Base-by-base conservation (phyloP, 2,888 invertebrate species). In the Watsonalla cultraria region DNA sequence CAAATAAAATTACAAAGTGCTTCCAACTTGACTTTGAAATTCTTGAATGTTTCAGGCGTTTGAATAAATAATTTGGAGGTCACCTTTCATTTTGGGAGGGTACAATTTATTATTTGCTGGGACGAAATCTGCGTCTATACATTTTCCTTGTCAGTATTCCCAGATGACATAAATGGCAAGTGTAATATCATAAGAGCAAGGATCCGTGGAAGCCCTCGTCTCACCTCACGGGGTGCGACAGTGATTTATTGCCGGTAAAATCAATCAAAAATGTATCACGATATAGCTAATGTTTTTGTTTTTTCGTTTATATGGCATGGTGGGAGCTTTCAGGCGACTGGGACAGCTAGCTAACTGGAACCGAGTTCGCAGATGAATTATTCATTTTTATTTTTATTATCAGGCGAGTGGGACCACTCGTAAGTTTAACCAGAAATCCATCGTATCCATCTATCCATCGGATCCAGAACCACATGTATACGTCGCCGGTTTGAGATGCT, bases 251-350 rank as follows among this genome's bases (percentile, higher is more conserved):
- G 58, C 49, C 49, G 42, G n/a, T 45, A 55, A 54, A 62, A 64
- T 65, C 64, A 64, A 65, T 65, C 61, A 65, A 63, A 2, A 24
- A 61, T 61, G 57, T 54, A 54, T 59, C 59, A 60, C 60, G 55
- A 57, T 47, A 46, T 15, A 46, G 33, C 54, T 59, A 53, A 56
- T 49, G 37, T 52, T 51, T 54, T 52, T 51, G 35, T 57, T 51
- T 55, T 42, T 5, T 11, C 42, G 11, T 42, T 42, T 24, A 2
- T 24, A 24, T 4, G 24, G 4, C 24, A 4, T 24, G 24, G 24
- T n/a, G n/a, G n/a, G n/a, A n/a, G n/a, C n/a, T n/a, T n/a, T n/a
- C n/a, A n/a, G n/a, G n/a, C n/a, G n/a, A n/a, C n/a, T n/a, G n/a
- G n/a, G n/a, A n/a, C n/a, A n/a, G n/a, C n/a, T n/a, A n/a, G n/a